Evolutionary conservation across 2,797 vertebrate species (phyloP).

Genomic region (Chrysocyon brachyurus): DNA sequence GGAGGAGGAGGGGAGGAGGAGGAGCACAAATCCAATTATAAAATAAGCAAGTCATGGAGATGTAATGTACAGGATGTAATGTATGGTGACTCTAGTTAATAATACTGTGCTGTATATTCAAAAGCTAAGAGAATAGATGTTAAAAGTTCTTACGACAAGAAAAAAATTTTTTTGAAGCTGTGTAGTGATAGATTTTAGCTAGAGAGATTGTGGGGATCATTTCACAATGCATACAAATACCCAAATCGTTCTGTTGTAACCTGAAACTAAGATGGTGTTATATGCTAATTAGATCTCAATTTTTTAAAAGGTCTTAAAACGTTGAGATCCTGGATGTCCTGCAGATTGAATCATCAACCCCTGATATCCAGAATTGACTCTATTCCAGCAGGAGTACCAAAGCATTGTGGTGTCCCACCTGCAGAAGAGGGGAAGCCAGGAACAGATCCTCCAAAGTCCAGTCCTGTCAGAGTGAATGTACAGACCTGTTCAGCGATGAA

Average conservation of each 20-base stretch:
- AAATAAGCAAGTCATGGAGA: neutral
- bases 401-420: neutral
- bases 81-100: neutral
- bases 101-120: neutral
- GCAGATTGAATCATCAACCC: neutral
- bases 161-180: neutral
- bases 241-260: neutral
- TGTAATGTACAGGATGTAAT: neutral
- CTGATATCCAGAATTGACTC: neutral
- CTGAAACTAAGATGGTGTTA: neutral
- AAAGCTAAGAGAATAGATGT: neutral
- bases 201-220: neutral
- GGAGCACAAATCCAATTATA: neutral
- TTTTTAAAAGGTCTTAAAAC: neutral
- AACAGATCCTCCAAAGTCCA: neutral
- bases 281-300: neutral
- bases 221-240: neutral
- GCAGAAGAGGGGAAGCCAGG: neutral
- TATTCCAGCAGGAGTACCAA: neutral
- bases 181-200: neutral
- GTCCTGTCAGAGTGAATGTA: neutral
- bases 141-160: neutral
- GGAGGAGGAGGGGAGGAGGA: fast-evolving
- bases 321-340: neutral
- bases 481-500: neutral